These are phyloP conservation scores for Bembecia ichneumoniformis DNA, from an alignment of 2,888 invertebrate genomes.

Conservation along the genomic window DNA sequence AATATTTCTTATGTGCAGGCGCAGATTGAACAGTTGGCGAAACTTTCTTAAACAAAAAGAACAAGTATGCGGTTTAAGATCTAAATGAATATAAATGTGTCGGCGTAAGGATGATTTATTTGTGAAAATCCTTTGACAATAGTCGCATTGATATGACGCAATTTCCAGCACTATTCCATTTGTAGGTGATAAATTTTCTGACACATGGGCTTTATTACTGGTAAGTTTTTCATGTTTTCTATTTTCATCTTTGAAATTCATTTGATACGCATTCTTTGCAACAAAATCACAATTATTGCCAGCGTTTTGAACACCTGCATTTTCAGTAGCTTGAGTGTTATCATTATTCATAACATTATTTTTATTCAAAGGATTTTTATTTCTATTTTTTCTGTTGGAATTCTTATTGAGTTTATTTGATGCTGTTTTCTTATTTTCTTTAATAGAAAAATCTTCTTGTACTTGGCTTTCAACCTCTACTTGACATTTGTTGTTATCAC, in stretches of 20 bases:
- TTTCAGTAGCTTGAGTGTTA: too few species aligned
- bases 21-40: conserved; percentile 75
- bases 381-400: conserved; percentile 10
- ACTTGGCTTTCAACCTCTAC: neutral
- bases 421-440: conserved; percentile 1
- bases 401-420: conserved; percentile 2
- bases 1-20: conserved; percentile 74
- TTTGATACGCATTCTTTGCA: too few species aligned
- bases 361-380: conserved; percentile 5
- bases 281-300: too few species aligned
- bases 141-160: conserved; percentile 59
- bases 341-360: neutral
- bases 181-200: too few species aligned
- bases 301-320: too few species aligned
- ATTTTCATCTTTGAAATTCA: conserved; percentile 17
- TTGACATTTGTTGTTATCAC: conserved; percentile 32
- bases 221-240: conserved; percentile 7
- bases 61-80: conserved; percentile 76
- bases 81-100: conserved; percentile 77
- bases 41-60: conserved; percentile 75
- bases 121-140: conserved; percentile 76
- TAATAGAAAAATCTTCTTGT: neutral
- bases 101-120: conserved; percentile 77
- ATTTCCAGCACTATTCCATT: conserved; percentile 26
- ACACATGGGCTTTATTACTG: neutral